A percentile compares a stretch with the other conserved stretches of the same genome.
Evolutionary conservation across 2,113 vertebrate species (phyloP).

Genomic region (Bubo scandiacus): DNA sequence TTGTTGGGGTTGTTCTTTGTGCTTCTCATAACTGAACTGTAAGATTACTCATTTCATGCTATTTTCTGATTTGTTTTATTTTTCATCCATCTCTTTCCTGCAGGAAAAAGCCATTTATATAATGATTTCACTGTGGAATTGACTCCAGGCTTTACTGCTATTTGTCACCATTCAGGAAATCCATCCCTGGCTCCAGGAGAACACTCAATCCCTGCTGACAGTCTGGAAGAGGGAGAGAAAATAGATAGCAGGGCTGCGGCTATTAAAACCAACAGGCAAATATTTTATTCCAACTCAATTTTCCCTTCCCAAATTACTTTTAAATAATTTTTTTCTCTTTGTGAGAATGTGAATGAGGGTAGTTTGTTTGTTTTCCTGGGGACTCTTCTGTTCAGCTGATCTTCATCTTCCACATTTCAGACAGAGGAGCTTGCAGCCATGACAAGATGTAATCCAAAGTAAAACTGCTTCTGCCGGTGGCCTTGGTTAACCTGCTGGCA

Average conservation of each 20-base stretch:
- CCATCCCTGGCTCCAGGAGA: slow-evolving; percentile 19
- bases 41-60: neutral
- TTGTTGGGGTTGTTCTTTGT: neutral
- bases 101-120: slow-evolving; percentile 11
- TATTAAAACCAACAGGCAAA: neutral
- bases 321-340: neutral
- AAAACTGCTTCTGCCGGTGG: neutral
- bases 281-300: neutral
- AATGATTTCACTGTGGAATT: slow-evolving; percentile 6
- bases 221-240: neutral
- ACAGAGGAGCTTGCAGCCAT: neutral
- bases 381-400: neutral
- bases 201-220: slow-evolving; percentile 16
- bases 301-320: neutral
- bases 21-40: neutral
- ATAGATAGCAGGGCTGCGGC: neutral
- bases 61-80: neutral
- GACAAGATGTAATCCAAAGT: neutral
- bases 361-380: neutral
- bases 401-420: neutral
- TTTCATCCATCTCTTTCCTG: slow-evolving; percentile 1
- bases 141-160: slow-evolving; percentile 9
- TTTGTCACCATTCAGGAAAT: slow-evolving; percentile 51
- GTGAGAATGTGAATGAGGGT: neutral
- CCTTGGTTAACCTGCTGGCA: slow-evolving; percentile 37